Base-by-base conservation (phyloP, 2,113 vertebrate species). In the Sceloporus undulatus region DNA sequence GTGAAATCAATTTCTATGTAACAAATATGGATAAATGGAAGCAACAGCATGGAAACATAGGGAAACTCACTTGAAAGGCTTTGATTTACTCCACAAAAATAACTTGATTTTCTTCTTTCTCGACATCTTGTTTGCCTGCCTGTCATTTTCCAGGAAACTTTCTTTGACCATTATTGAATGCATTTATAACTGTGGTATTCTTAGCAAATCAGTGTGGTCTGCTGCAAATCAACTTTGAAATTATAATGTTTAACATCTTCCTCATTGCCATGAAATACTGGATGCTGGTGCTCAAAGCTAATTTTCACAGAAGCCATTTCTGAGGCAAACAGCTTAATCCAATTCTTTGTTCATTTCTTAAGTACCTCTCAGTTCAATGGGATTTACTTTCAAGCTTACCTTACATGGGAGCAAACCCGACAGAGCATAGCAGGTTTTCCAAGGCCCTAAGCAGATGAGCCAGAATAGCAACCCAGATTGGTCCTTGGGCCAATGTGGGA, bases 221-320 rank as follows among this genome's bases (percentile, higher is more conserved):
- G 2, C 10, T 78, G 80, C 71, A 68, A 79, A 29, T 23, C 52
- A 73, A 52, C 3, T 2, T 1, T 68, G 77, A 88, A 84, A 9
- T 77, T 77, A 54, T 76, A 77, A 42, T 18, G 19, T 79, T 84
- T 88, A 83, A 27, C 79, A 42, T 80, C 62, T 84, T 16, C 73
- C 82, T 54, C 38, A 48, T 52, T 75, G 23, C 70, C n/a, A 86
- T 66, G 77, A 76, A 19, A 77, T 40, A 42, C 85, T 66, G 80
- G 52, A 29, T 27, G 76, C 59, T 78, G 40, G 85, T 21, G 4
- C 9, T 70, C 62, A 52, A 38, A 56, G 65, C 38, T 25, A 66
- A 1, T 56, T 76, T 66, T 40, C 54, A 25, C 9, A 34, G 79
- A 79, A 14, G 56, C 1, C 27, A 40, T 83, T 65, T 87, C 68